phyloP scores from a whole-genome alignment of 1,140 invertebrate species.

The Eriocheir sinensis region DNA sequence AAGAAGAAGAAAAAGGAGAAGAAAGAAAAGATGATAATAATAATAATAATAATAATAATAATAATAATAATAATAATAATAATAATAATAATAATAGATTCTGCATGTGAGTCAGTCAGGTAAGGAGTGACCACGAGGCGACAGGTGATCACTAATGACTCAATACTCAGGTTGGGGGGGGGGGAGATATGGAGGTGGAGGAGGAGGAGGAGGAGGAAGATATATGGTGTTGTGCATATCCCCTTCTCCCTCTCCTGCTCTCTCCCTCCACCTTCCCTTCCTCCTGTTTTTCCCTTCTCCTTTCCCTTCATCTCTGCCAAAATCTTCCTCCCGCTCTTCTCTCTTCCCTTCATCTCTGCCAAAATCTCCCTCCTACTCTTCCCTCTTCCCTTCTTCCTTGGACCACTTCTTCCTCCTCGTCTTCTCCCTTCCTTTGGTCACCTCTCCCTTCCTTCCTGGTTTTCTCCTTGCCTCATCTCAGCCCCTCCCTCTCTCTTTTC shows the following conservation, averaged over 20 bases:
- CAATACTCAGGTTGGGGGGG: too few species aligned
- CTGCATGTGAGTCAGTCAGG: too few species aligned
- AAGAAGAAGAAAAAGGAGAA: too few species aligned
- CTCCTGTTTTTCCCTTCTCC: background rate
- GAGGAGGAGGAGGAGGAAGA: background rate
- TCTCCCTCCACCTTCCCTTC: background rate
- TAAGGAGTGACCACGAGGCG: too few species aligned
- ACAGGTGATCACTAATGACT: too few species aligned
- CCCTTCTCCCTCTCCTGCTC: background rate
- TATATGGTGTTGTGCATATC: too few species aligned
- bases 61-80: too few species aligned
- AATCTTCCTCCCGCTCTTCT: background rate
- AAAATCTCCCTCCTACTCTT: background rate
- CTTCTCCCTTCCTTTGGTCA: too few species aligned
- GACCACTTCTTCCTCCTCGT: background rate
- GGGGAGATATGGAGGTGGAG: background rate
- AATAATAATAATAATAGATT: too few species aligned
- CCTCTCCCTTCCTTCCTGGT: background rate
- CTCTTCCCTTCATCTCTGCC: background rate
- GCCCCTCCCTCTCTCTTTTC: background rate
- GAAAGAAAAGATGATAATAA: too few species aligned
- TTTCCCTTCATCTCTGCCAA: background rate
- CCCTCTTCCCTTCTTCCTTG: conserved; percentile 5
- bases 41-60: too few species aligned
- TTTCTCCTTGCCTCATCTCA: too few species aligned